These are phyloP conservation scores for Norana najaformis DNA, from an alignment of 2,888 invertebrate species.

Conservation along the genomic window DNA sequence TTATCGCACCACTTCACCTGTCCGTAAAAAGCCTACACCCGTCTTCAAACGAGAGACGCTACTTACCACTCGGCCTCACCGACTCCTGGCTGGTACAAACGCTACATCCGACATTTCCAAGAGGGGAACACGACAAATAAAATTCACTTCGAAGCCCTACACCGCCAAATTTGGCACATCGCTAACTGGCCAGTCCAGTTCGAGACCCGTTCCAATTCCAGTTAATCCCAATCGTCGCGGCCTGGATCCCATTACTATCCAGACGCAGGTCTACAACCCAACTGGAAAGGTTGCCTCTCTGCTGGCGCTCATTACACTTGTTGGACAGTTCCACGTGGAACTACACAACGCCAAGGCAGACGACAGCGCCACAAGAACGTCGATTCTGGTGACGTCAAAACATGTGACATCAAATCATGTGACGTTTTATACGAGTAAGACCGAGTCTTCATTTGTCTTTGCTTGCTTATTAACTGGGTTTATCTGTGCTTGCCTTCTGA, in stretches of 20 bases:
- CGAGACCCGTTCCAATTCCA: not conserved
- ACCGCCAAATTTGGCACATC: not conserved
- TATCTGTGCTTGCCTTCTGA: not conserved
- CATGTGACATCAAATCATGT: not conserved
- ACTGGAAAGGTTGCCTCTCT: not conserved
- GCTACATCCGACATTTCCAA: not conserved
- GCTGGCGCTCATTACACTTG: not conserved
- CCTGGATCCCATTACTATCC: not conserved
- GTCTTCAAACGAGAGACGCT: constrained; percentile 13
- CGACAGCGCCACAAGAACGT: not conserved
- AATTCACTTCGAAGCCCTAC: not conserved
- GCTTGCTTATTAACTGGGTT: too few relatives aligned
- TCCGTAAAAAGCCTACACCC: not conserved
- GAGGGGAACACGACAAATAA: not conserved
- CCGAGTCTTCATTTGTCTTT: not conserved
- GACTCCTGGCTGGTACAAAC: not conserved
- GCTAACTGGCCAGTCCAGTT: not conserved
- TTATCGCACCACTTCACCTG: not conserved
- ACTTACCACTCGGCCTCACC: not conserved
- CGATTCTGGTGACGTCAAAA: not conserved
- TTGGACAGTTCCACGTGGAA: constrained; percentile 3
- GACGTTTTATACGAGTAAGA: not conserved
- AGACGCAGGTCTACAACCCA: not conserved
- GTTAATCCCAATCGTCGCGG: not conserved
- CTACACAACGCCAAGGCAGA: not conserved